phyloP scores from a whole-genome alignment of 2,113 vertebrate species.

The Centropristis striata region DNA sequence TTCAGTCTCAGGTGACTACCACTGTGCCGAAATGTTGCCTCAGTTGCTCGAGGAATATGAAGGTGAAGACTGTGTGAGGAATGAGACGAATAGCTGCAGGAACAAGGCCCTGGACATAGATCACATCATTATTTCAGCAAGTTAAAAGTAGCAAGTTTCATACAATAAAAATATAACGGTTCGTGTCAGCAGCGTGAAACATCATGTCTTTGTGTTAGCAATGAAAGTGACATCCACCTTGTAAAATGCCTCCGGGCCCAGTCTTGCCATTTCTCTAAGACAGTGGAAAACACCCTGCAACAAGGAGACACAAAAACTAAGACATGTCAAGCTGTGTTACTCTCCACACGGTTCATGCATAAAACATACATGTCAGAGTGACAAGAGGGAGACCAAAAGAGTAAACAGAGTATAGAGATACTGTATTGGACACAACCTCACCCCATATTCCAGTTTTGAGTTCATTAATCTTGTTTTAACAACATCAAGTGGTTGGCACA shows the following conservation, averaged over 20 bases:
- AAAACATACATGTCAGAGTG: conserved; percentile 48
- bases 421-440: conserved; percentile 62
- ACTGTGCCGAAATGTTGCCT: conserved; percentile 82
- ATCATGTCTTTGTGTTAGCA: not conserved
- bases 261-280: conserved; percentile 86
- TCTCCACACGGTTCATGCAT: conserved; percentile 23
- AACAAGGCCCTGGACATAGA: conserved; percentile 80
- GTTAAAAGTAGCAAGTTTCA: not conserved
- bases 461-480: conserved; percentile 93
- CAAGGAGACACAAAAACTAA: conserved; percentile 48
- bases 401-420: not conserved
- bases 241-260: conserved; percentile 88
- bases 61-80: conserved; percentile 85
- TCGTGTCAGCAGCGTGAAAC: not conserved
- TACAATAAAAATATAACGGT: not conserved
- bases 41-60: conserved; percentile 85
- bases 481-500: conserved; percentile 91
- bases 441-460: conserved; percentile 88
- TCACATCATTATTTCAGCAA: conserved; percentile 5
- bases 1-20: conserved; percentile 67
- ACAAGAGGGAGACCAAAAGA: not conserved
- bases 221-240: conserved; percentile 81
- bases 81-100: conserved; percentile 84
- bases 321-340: conserved; percentile 21
- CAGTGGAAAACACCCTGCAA: conserved; percentile 88